phyloP scores from a whole-genome alignment of 2,888 invertebrate species.

The Plebejus melissa region DNA sequence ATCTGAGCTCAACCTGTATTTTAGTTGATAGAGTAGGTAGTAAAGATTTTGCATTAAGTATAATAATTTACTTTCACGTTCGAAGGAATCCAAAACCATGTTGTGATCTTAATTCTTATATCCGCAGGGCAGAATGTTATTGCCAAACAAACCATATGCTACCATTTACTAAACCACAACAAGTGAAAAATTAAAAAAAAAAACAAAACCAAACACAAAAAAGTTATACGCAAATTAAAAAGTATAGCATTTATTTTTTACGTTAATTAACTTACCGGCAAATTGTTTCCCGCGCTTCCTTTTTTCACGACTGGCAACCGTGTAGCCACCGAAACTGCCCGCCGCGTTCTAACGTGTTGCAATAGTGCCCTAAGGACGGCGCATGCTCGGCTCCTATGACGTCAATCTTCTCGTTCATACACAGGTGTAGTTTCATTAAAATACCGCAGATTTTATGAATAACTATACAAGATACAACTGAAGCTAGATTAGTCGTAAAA shows the following conservation, averaged over 20 bases:
- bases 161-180: not conserved
- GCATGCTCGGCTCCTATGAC: slow-evolving; percentile 67
- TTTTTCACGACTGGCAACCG: slow-evolving; percentile 41
- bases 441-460: slow-evolving; percentile 39
- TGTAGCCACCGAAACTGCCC: slow-evolving; percentile 52
- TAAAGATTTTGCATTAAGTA: not conserved
- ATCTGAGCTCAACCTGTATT: too few relatives aligned
- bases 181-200: not conserved
- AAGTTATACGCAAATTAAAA: not conserved
- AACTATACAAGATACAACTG: slow-evolving; percentile 1
- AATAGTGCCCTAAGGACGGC: slow-evolving; percentile 43
- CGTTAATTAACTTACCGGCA: slow-evolving; percentile 53
- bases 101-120: not conserved
- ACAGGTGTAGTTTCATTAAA: slow-evolving; percentile 61
- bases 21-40: not conserved
- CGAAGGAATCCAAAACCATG: not conserved
- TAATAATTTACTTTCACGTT: not conserved
- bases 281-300: slow-evolving; percentile 57
- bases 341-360: slow-evolving; percentile 55
- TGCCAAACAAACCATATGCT: not conserved
- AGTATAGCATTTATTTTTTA: slow-evolving; percentile 6
- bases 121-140: not conserved
- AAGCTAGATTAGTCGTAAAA: not conserved
- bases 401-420: slow-evolving; percentile 75
- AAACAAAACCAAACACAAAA: not conserved